Conservation (phyloP, 2,888 invertebrate genomes). For the Ophion slaviceki region DNA sequence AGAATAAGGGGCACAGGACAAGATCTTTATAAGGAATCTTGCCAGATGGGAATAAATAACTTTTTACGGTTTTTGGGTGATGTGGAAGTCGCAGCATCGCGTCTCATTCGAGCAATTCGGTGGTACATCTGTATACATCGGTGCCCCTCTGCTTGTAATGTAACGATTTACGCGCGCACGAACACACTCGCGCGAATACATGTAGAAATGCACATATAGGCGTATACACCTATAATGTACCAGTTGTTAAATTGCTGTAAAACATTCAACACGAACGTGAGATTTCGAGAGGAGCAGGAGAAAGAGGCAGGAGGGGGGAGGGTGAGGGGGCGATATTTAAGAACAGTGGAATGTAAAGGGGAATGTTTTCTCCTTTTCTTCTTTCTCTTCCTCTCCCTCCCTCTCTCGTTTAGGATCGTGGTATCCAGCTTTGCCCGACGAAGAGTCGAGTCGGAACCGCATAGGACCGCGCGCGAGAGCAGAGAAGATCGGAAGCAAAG, state of each 20-base stretch:
- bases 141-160: conserved; percentile 31
- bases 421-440: conserved; percentile 38
- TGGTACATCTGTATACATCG: conserved; percentile 45
- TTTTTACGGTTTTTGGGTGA: conserved; percentile 52
- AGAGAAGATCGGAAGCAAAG: conserved; percentile 52
- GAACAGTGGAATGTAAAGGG: conserved; percentile 60
- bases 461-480: no score
- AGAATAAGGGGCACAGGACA: conserved; percentile 1
- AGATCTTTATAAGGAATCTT: conserved; percentile 42
- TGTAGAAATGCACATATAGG: not conserved
- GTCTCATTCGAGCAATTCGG: conserved; percentile 51
- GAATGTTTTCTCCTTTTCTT: conserved; percentile 51
- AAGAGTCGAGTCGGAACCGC: conserved; percentile 23
- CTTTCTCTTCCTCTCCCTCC: conserved; percentile 30
- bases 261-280: conserved; percentile 61
- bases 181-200: not conserved
- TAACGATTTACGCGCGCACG: conserved; percentile 8
- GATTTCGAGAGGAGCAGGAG: conserved; percentile 43
- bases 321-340: conserved; percentile 51
- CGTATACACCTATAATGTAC: conserved; percentile 14
- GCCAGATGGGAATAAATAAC: conserved; percentile 59
- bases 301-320: not conserved
- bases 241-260: conserved; percentile 62
- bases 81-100: conserved; percentile 49
- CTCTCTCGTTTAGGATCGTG: conserved; percentile 35